Base-by-base conservation (phyloP, 2,888 invertebrate species). In the Agonum fuliginosum region DNA sequence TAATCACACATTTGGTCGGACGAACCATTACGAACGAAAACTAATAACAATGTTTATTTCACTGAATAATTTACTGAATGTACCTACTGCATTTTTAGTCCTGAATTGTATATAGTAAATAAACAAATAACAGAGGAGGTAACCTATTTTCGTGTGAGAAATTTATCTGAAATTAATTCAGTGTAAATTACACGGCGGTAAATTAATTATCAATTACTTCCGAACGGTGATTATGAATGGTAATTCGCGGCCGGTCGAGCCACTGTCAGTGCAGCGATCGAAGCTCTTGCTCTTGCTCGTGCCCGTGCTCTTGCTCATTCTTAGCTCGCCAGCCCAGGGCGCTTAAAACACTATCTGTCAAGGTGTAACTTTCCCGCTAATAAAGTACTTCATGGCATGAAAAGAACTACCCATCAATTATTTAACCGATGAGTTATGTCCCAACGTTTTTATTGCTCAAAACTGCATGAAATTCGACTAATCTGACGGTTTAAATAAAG, bases 161-260 rank as follows among this genome's bases (percentile, higher is more conserved):
- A 74, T 74, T 74, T 74, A 74, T 74, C 46, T 74, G 74, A 74
- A 74, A 74, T 74, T 74, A 74, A 74, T 74, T 74, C 74, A 74
- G 43, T 74, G 74, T 74, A 74, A 74, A 74, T 74, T 74, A 74
- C 74, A 65, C 27, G 62, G 65, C 65, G 74, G 74, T 74, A 74
- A 74, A 74, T 74, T 74, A 74, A 74, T 74, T 74, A 74, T 74
- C 74, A 74, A 74, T 74, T 74, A 74, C 74, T 74, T 74, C 74
- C 74, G 74, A 74, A 74, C 74, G 74, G 62, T 74, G 74, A 74
- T 74, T 74, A 74, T 74, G 74, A 74, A 74, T 74, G 74, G 74
- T 74, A 74, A 74, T 74, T 65, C 46, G 43, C 54, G 27, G 17
- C 62, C 30, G 58, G 54, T 58, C 73, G 73, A n/a, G n/a, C 58